phyloP scores from a whole-genome alignment of 2,888 invertebrate species.

The Auanema sp. region DNA sequence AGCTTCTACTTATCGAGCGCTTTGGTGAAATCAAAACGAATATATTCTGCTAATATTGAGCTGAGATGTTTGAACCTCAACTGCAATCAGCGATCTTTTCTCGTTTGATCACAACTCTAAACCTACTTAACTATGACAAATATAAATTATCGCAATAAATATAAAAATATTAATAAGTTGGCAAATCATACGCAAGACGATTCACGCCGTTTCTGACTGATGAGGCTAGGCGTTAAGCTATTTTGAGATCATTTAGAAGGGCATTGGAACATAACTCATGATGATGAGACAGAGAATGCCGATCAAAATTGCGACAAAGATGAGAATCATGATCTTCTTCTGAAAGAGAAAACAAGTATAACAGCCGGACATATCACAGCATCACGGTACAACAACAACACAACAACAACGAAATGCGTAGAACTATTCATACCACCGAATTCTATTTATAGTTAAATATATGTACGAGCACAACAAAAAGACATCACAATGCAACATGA shows the following conservation, averaged over 20 bases:
- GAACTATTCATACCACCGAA: neutral
- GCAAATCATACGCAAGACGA: slow-evolving; percentile 3
- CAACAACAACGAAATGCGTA: slow-evolving; percentile 3
- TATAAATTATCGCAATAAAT: slow-evolving; percentile 3
- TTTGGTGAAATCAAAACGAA: too few species aligned
- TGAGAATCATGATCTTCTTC: slow-evolving; percentile 92
- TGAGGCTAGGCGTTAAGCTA: too few species aligned
- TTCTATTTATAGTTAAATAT: too few species aligned
- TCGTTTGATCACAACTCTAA: neutral
- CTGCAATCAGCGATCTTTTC: neutral
- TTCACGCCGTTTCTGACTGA: neutral
- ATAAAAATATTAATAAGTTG: neutral
- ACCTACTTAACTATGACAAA: slow-evolving; percentile 2
- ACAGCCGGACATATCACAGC: neutral
- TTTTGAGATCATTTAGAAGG: slow-evolving; percentile 29
- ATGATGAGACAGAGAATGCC: slow-evolving; percentile 71
- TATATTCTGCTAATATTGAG: too few species aligned
- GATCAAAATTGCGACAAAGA: slow-evolving; percentile 81
- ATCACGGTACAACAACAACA: slow-evolving; percentile 2
- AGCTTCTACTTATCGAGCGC: too few species aligned
- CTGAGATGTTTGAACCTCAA: neutral
- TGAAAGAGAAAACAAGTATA: slow-evolving; percentile 68
- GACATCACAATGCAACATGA: too few species aligned
- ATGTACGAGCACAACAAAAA: too few species aligned
- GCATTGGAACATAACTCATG: slow-evolving; percentile 43